Evolutionary conservation across 2,888 invertebrate species (phyloP), one percentile per base, ranked within the genome.

Genomic region (Sphaerophoria taeniata): DNA sequence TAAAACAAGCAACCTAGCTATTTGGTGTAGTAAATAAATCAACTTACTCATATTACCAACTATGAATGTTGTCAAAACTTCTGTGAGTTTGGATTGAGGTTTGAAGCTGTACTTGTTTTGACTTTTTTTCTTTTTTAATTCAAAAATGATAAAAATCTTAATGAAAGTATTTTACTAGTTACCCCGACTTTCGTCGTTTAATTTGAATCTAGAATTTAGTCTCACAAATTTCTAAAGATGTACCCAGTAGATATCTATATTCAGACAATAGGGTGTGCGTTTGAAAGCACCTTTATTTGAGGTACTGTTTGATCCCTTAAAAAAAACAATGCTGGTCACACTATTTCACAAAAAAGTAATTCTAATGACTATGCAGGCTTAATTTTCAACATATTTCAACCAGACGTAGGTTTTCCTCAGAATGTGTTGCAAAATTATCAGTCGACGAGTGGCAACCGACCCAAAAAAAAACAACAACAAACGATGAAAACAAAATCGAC

Each of bases 21-120:
- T 80, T 76, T 72, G 85, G 76, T 76, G 85, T 80, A 85, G 76
- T 73, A 80, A 85, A 70, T 76, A 85, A 85, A 80, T 80, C 75
- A 80, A 76, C 77, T 63, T 70, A 70, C 81, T 65, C 69, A 61
- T 73, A 75, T 53, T 72, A 65, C 43, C 24, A 24, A 70, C 34
- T 73, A 14, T 9, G 43, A 76, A 76, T 63, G 69, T 33, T 34
- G 36, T 9, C 36, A 31, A 7, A 34, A 53, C 39, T 70, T 70
- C 73, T 58, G 69, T 73, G 51, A 80, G 73, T 81, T 85, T 65
- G 39, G 65, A 33, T 53, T 70, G 43, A 67, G 39, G 16, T n/a
- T 45, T 45, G 73, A 71, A 53, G 49, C 65, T 14, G 70, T 65
- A 24, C 24, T 24, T 24, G 24, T 24, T 2, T 24, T 24, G 24